Evolutionary conservation across 2,797 vertebrate genomes (phyloP), one percentile per base, ranked within the genome.

Genomic region (Cheirogaleus major): DNA sequence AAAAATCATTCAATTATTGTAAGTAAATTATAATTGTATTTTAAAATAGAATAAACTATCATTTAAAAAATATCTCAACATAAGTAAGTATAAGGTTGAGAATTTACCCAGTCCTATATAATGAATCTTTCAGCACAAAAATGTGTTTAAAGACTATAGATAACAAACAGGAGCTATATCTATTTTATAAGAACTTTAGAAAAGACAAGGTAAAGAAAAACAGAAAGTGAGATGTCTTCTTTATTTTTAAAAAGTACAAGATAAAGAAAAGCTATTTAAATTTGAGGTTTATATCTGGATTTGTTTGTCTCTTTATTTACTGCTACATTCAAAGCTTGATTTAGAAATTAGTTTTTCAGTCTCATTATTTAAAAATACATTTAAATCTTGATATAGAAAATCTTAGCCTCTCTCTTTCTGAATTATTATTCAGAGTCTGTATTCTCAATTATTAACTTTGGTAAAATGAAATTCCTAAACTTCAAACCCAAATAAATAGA

Each of bases 401-500:
- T 76, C 20, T 69, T 30, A 55, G 52, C 14, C 5, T 90, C 18
- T 38, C 5, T 91, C 18, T n/a, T 30, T 67, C 32, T 65, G 25
- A 90, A 81, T 80, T 87, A 70, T 67, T 89, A 87, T 89, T 80
- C 32, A 82, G 32, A 41, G 3, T 65, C 5, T 59, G 4, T 8
- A 23, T 67, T 87, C 27, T 55, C 63, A 80, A 11, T 86, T 85
- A 85, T 65, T 93, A 25, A 65, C 83, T 96, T 25, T 55, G 93
- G 86, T 8, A 94, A 86, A 86, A 95, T 30, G 88, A 95, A 97
- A 96, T 20, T 87, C 89, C 43, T 93, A 70, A 88, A 96, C 52
- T 82, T 97, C 50, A 93, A 84, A 92, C 59, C n/a, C 85, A 94
- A 91, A 32, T 78, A 48, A 98, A 95, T 14, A 97, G 72, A 69